These are phyloP conservation scores for Epistrophe eligans DNA, from an alignment of 2,888 invertebrate genomes.

Conservation along the genomic window DNA sequence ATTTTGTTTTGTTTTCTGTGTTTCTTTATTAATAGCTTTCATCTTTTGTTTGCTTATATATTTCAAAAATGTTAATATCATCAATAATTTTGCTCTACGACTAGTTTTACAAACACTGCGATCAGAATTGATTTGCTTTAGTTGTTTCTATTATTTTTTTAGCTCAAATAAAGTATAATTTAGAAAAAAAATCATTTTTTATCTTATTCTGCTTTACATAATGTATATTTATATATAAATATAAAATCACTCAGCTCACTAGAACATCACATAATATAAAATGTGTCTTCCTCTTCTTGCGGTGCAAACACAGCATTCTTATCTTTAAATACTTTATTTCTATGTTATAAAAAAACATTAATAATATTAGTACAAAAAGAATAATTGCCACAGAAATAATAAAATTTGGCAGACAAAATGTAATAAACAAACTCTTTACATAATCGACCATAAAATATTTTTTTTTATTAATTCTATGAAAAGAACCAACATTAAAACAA, in stretches of 20 bases:
- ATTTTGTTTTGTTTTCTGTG: slow-evolving; percentile 26
- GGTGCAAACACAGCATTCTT: slow-evolving; percentile 71
- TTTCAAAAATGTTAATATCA: slow-evolving; percentile 66
- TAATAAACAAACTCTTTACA: background rate
- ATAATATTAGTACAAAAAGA: slow-evolving; percentile 53
- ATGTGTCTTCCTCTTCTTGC: slow-evolving; percentile 66
- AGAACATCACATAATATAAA: slow-evolving; percentile 75
- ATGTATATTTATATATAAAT: slow-evolving; percentile 55
- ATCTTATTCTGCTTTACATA: slow-evolving; percentile 33
- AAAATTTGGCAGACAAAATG: slow-evolving; percentile 32
- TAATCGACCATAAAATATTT: background rate
- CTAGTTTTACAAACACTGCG: slow-evolving; percentile 75
- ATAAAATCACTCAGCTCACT: slow-evolving; percentile 76
- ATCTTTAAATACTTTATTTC: slow-evolving; percentile 55
- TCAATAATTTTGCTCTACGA: slow-evolving; percentile 75
- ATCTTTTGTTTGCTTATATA: slow-evolving; percentile 53
- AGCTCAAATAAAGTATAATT: slow-evolving; percentile 68
- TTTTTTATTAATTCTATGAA: slow-evolving; percentile 18
- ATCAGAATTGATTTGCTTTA: slow-evolving; percentile 53
- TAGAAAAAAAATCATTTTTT: slow-evolving; percentile 41
- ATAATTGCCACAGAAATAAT: slow-evolving; percentile 64
- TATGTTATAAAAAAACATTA: slow-evolving; percentile 48
- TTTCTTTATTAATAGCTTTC: slow-evolving; percentile 59
- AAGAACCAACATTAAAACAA: slow-evolving; percentile 57
- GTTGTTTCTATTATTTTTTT: slow-evolving; percentile 46